Evolutionary conservation across 2,888 invertebrate genomes (phyloP), one percentile per base, ranked within the genome.

Genomic region (Mesochorus sp.): DNA sequence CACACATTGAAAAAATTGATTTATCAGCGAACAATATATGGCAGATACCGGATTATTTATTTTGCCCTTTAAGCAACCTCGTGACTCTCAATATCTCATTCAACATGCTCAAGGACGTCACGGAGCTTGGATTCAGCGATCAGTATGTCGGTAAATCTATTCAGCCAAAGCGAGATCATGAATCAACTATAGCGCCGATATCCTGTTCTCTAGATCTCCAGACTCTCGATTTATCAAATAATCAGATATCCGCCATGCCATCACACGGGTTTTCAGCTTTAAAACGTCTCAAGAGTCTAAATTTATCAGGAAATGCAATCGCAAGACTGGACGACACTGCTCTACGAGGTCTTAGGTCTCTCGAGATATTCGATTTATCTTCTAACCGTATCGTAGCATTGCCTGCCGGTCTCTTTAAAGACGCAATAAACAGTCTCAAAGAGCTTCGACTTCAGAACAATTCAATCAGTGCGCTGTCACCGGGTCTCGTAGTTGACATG

Each of bases 371-470:
- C 80, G 97, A 98, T 92, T 92, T 98, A 68, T 97, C 97, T 31
- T 96, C 96, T 86, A 98, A 98, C 91, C 95, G 96, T 93, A 95
- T 98, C 81, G 96, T 96, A 39, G 96, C 96, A 64, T 93, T 98
- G 83, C 98, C 98, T 47, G 94, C 96, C 80, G 95, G 96, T 87
- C 92, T 98, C 81, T 97, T 98, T 88, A 93, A 94, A 89, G 97
- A 97, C 91, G 94, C 95, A 86, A 93, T 94, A 62, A 94, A 94
- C 81, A 94, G 95, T 79, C 95, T 98, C 85, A 96, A 96, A 92
- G 97, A 97, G 92, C 95, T 98, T 87, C 96, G 97, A 91, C 92
- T 97, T 89, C 96, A 97, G 91, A 97, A 97, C 92, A 98, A 98
- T 93, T 96, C 97, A 19, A 95, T 98, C 85, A 95, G 95, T 89